These are phyloP conservation scores for Lasiommata megera DNA, from an alignment of 2,888 invertebrate species.

Conservation along the genomic window DNA sequence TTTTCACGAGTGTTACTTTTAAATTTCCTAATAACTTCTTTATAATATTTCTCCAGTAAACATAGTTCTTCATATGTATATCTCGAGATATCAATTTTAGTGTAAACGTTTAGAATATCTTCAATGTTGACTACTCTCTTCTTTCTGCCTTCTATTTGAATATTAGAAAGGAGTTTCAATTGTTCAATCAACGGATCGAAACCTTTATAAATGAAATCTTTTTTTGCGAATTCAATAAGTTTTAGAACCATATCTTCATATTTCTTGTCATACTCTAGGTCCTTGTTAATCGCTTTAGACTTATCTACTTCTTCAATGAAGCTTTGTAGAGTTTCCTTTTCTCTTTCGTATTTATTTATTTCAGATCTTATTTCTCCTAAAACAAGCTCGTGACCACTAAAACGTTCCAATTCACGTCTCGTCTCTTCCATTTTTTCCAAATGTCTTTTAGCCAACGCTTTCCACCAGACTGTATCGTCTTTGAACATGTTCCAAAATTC, in stretches of 20 bases:
- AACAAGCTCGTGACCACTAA: constrained; percentile 70
- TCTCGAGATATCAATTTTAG: constrained; percentile 64
- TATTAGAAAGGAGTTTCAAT: constrained; percentile 61
- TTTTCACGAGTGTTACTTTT: constrained; percentile 50
- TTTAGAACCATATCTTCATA: constrained; percentile 74
- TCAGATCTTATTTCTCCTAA: constrained; percentile 63
- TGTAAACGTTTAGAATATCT: constrained; percentile 67
- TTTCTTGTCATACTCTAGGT: constrained; percentile 68
- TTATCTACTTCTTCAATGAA: constrained; percentile 72
- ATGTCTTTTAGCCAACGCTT: constrained; percentile 69
- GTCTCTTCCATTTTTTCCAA: constrained; percentile 74
- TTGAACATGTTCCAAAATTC: constrained; percentile 72
- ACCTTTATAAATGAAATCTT: constrained; percentile 72
- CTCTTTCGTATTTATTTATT: constrained; percentile 58
- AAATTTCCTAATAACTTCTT: constrained; percentile 68
- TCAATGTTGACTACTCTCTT: constrained; percentile 60
- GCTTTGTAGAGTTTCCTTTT: constrained; percentile 60
- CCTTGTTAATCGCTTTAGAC: constrained; percentile 61
- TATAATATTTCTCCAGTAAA: constrained; percentile 69
- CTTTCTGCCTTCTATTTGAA: constrained; percentile 56
- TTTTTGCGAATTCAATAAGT: constrained; percentile 72
- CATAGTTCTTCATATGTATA: constrained; percentile 74
- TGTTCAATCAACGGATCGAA: constrained; percentile 74
- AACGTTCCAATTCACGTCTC: constrained; percentile 65
- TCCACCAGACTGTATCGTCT: constrained; percentile 76